A percentile compares a stretch with the other conserved stretches of the same genome.
phyloP scores from a whole-genome alignment of 1,140 invertebrate genomes.

The Cepaea nemoralis region DNA sequence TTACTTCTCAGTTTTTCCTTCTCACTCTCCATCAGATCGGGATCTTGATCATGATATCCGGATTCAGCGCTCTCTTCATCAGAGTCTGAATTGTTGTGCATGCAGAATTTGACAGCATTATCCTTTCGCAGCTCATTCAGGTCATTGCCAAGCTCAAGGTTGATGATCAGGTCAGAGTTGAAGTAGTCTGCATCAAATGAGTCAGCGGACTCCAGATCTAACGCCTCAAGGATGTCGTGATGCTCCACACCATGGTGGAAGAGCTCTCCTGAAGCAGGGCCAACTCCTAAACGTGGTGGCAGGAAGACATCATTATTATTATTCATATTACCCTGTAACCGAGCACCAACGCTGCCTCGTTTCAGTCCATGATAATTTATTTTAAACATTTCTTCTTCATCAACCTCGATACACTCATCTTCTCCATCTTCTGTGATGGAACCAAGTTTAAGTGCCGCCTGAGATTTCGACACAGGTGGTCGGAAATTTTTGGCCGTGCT shows the following conservation, averaged over 20 bases:
- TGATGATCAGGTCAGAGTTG: slow-evolving; percentile 54
- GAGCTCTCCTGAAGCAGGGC: background rate
- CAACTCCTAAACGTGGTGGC: background rate
- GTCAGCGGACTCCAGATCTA: slow-evolving; percentile 17
- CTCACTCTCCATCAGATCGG: slow-evolving; percentile 29
- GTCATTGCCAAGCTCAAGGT: slow-evolving; percentile 67
- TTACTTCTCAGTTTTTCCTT: slow-evolving; percentile 12
- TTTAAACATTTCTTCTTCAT: slow-evolving; percentile 40
- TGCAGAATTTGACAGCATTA: slow-evolving; percentile 60
- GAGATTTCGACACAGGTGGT: slow-evolving; percentile 90
- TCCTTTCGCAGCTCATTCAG: slow-evolving; percentile 64
- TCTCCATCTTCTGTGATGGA: slow-evolving; percentile 86
- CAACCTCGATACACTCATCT: slow-evolving; percentile 41
- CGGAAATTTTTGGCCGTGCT: slow-evolving; percentile 80
- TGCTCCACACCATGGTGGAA: slow-evolving; percentile 32
- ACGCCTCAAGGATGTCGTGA: slow-evolving; percentile 15
- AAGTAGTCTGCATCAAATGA: slow-evolving; percentile 27
- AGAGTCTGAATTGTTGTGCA: slow-evolving; percentile 55
- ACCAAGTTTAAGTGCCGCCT: slow-evolving; percentile 93
- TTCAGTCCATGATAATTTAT: slow-evolving; percentile 34
- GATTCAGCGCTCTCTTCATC: slow-evolving; percentile 69
- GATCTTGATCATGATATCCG: slow-evolving; percentile 59
- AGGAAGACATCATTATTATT: background rate
- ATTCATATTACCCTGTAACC: background rate
- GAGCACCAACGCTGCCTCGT: too few species aligned